phyloP scores from a whole-genome alignment of 2,113 vertebrate species.

The Paramisgurnus dabryanus region DNA sequence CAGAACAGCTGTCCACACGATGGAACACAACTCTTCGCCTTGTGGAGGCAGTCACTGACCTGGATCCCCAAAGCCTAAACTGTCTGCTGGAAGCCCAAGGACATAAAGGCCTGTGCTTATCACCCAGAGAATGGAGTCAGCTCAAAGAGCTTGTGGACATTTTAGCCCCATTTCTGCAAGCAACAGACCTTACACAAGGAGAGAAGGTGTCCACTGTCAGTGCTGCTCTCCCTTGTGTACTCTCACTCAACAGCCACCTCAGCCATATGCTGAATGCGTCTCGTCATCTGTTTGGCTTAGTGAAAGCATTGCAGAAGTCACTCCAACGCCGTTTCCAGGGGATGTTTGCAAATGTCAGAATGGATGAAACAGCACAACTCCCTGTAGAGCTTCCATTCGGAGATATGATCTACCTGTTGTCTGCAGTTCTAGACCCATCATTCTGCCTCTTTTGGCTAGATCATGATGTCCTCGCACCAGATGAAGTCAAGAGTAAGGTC shows the following conservation, averaged over 20 bases:
- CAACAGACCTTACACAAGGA: neutral
- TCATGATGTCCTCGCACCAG: slow-evolving; percentile 5
- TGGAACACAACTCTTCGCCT: neutral
- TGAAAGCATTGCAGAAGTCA: neutral
- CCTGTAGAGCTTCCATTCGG: too few relatives aligned
- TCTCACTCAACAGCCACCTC: neutral
- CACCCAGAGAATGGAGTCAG: neutral
- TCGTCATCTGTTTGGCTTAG: neutral
- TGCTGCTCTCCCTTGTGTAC: neutral
- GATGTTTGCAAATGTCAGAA: neutral
- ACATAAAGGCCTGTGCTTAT: too few relatives aligned
- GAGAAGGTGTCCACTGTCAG: neutral
- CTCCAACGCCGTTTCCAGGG: slow-evolving; percentile 13
- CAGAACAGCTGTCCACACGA: neutral
- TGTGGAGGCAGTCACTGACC: too few relatives aligned
- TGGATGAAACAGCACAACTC: neutral
- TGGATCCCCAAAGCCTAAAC: too few relatives aligned
- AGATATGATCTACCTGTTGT: slow-evolving; percentile 21
- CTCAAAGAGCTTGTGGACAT: slow-evolving; percentile 8
- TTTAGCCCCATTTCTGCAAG: slow-evolving; percentile 1
- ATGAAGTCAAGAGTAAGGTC: slow-evolving; percentile 28
- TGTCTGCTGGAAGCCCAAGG: too few relatives aligned
- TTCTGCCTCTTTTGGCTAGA: slow-evolving; percentile 35
- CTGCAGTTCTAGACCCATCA: slow-evolving; percentile 28
- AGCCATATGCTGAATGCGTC: neutral